Evolutionary conservation across 2,113 vertebrate species (phyloP).

Genomic region (pig (Sus scrofa)): DNA sequence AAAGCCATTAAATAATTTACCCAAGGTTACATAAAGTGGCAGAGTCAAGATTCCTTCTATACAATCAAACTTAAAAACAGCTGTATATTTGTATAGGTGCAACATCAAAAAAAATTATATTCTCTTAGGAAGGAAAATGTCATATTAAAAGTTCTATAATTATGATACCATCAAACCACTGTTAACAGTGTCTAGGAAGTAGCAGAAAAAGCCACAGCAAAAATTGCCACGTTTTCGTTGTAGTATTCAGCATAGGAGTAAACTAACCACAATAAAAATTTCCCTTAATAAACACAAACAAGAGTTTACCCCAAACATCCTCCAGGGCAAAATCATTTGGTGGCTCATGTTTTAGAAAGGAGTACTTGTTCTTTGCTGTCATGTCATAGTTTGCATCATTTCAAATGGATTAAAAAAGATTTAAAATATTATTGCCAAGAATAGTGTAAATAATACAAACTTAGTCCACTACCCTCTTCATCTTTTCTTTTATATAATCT

Average conservation of each 20-base stretch:
- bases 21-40: neutral
- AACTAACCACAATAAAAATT: neutral
- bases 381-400: neutral
- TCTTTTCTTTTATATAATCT: neutral
- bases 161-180: neutral
- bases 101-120: neutral
- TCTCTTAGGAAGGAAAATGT: neutral
- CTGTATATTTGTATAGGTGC: neutral
- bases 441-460: neutral
- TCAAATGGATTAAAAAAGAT: neutral
- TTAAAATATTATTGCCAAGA: neutral
- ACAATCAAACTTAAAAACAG: neutral
- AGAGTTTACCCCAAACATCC: neutral
- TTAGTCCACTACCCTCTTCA: neutral
- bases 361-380: neutral
- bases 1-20: neutral
- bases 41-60: neutral
- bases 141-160: neutral
- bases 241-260: neutral
- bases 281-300: neutral
- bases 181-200: neutral
- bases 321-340: neutral
- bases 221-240: neutral
- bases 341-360: neutral
- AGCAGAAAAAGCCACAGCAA: neutral